Conservation (phyloP, 1,140 invertebrate genomes). For the Nephila pilipes region DNA sequence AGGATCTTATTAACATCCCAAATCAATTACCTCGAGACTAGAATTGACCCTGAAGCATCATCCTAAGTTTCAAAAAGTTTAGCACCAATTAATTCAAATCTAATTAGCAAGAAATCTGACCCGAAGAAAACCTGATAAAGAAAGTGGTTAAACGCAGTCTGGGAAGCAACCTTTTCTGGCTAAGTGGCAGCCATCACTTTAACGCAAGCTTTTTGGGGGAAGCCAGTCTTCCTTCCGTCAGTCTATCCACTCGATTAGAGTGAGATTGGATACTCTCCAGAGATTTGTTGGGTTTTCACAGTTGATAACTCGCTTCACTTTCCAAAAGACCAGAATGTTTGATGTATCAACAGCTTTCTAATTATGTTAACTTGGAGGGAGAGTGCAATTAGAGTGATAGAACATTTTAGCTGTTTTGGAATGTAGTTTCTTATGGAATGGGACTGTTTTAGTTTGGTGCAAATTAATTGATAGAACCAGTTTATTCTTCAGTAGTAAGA, state of each 20-base stretch:
- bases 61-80: background rate
- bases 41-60: background rate
- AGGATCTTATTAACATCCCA: no score
- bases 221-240: background rate
- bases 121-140: constrained; percentile 7
- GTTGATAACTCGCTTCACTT: background rate
- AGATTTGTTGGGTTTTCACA: background rate
- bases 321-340: background rate
- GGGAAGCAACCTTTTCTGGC: background rate
- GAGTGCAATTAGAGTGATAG: background rate
- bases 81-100: constrained; percentile 11
- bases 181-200: constrained; percentile 10
- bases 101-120: constrained; percentile 10
- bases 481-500: no score
- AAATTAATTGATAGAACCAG: no score
- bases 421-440: no score
- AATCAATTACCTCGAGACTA: no score
- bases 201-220: constrained; percentile 17
- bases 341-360: constrained; percentile 29
- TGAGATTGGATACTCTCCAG: background rate
- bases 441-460: no score
- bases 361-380: background rate
- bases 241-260: background rate
- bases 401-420: background rate
- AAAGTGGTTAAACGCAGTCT: constrained; percentile 1